Conservation (phyloP, 2,797 vertebrate genomes). For the Pseudocheirus occidentalis region DNA sequence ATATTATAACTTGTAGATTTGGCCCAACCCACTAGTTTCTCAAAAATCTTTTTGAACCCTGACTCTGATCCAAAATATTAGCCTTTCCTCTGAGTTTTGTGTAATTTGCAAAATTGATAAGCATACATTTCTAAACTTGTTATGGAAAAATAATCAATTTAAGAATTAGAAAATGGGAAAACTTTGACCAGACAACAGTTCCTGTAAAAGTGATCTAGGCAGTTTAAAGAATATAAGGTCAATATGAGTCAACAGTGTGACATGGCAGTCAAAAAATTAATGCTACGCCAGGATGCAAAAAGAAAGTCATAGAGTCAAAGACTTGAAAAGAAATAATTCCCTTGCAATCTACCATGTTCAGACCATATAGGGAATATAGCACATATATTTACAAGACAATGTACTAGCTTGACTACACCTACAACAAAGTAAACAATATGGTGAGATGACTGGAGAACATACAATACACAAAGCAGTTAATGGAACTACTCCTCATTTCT, state of each 20-base stretch:
- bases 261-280: neutral
- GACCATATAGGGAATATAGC: neutral
- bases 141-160: neutral
- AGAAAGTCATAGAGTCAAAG: neutral
- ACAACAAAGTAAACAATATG: neutral
- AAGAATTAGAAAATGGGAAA: neutral
- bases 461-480: neutral
- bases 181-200: neutral
- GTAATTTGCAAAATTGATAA: neutral
- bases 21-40: neutral
- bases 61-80: neutral
- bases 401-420: neutral
- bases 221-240: neutral
- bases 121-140: neutral
- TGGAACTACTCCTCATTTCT: neutral
- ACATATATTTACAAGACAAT: neutral
- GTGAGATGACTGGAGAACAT: neutral
- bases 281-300: neutral
- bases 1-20: neutral
- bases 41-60: neutral
- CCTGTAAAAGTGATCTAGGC: neutral
- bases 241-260: neutral
- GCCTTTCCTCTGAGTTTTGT: neutral
- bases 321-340: neutral
- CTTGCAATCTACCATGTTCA: neutral